Evolutionary conservation across 2,113 vertebrate species (phyloP).

Genomic region (Alligator sinensis): DNA sequence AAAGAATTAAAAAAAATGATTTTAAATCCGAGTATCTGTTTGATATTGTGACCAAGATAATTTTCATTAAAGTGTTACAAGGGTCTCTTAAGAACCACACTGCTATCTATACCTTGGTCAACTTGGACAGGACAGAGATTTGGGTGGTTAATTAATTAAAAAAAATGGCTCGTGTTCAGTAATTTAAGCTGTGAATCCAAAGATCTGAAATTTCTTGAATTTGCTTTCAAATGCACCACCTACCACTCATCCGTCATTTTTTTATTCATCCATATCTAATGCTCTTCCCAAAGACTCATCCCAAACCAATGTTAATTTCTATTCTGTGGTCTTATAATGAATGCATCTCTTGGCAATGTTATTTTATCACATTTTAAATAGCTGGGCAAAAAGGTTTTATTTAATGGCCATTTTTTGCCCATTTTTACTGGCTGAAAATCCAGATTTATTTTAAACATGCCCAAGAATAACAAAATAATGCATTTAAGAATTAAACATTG

Average conservation of each 20-base stretch:
- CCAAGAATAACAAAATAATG: background rate
- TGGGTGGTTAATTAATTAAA: background rate
- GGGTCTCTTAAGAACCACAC: too few relatives aligned
- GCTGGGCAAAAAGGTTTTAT: background rate
- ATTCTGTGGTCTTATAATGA: background rate
- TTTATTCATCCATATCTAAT: background rate
- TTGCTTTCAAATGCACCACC: background rate
- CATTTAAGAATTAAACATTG: background rate
- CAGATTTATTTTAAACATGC: background rate
- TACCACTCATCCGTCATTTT: background rate
- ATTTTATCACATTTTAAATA: conserved; percentile 14
- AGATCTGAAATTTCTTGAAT: background rate
- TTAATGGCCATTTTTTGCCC: background rate
- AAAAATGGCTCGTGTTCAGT: background rate
- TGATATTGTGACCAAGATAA: background rate
- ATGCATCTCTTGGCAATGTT: background rate
- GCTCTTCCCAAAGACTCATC: conserved; percentile 1
- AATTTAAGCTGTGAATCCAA: background rate
- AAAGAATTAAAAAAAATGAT: too few relatives aligned
- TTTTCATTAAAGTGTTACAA: background rate
- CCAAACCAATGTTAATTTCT: background rate
- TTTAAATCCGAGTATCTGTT: too few relatives aligned
- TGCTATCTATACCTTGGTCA: too few relatives aligned
- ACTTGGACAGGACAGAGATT: background rate
- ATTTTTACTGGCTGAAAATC: background rate